Conservation (phyloP, 2,888 invertebrate genomes). For the Patella caerulea region DNA sequence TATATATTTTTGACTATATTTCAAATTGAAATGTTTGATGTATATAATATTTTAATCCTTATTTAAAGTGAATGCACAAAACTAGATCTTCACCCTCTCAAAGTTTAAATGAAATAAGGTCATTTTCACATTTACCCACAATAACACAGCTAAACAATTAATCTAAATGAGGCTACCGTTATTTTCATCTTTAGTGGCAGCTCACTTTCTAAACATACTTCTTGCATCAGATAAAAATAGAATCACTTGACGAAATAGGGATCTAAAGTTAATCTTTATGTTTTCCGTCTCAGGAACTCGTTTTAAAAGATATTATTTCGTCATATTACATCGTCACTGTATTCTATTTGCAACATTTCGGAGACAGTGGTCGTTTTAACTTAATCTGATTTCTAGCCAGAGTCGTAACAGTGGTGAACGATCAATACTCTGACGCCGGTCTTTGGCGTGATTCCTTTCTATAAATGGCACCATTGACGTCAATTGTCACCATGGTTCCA, state of each 20-base stretch:
- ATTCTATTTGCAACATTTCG: conserved; percentile 2
- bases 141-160: no score
- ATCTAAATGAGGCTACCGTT: no score
- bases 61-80: no score
- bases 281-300: not conserved
- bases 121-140: no score
- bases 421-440: conserved; percentile 8
- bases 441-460: conserved; percentile 7
- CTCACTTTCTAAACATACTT: no score
- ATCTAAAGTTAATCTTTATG: not conserved
- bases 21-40: no score
- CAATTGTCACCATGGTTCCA: conserved; percentile 10
- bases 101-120: no score
- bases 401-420: conserved; percentile 4
- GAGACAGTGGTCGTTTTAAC: conserved; percentile 13
- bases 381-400: conserved; percentile 6
- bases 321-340: not conserved
- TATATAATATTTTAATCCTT: no score
- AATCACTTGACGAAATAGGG: not conserved
- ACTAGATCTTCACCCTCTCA: no score
- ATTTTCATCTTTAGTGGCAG: no score
- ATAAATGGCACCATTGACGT: conserved; percentile 6
- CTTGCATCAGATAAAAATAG: not conserved
- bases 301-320: not conserved
- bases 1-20: no score